Conservation (phyloP, 2,888 invertebrate genomes). For the Crematogaster levior region DNA sequence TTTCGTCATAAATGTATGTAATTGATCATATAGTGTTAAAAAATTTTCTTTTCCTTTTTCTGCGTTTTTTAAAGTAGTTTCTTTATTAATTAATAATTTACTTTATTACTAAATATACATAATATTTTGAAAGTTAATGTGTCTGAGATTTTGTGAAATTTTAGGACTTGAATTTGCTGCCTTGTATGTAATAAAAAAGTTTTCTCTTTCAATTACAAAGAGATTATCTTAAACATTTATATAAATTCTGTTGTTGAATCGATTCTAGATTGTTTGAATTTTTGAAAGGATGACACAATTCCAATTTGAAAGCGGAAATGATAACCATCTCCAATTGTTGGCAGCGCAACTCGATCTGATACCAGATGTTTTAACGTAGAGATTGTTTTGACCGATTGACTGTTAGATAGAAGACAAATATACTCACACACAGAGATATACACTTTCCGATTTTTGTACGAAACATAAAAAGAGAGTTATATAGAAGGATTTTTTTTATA, state of each 20-base stretch:
- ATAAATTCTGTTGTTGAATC: background rate
- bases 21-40: background rate
- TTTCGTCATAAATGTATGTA: background rate
- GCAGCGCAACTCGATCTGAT: slow-evolving; percentile 51
- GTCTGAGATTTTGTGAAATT: background rate
- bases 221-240: background rate
- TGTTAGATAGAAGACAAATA: slow-evolving; percentile 43
- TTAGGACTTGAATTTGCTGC: background rate
- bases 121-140: background rate
- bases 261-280: slow-evolving; percentile 18
- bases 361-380: slow-evolving; percentile 50
- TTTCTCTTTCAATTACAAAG: background rate
- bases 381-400: slow-evolving; percentile 53
- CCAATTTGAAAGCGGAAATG: slow-evolving; percentile 46
- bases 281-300: slow-evolving; percentile 40
- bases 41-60: background rate
- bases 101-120: background rate
- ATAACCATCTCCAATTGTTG: slow-evolving; percentile 55
- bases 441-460: slow-evolving; percentile 28
- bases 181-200: background rate
- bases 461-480: background rate
- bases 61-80: background rate
- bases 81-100: background rate
- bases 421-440: slow-evolving; percentile 18
- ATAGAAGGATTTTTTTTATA: background rate